Percentiles rank a stretch among this genome's conserved stretches.
These are phyloP conservation scores for Orthonyx spaldingii DNA, from an alignment of 2,113 vertebrate genomes.

Conservation along the genomic window DNA sequence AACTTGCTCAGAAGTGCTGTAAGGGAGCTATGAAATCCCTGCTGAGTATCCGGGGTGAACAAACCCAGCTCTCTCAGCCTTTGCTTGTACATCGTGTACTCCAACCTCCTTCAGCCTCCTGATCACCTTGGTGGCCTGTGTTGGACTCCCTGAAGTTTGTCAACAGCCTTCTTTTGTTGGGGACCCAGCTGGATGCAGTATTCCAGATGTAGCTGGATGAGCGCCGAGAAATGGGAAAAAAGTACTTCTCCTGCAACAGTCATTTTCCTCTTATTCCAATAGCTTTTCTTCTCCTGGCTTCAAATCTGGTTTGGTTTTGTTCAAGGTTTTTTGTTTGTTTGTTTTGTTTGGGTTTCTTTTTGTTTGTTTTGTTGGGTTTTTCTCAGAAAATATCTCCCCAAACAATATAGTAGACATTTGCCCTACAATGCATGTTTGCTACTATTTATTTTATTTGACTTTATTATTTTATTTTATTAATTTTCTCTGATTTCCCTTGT, in stretches of 20 bases:
- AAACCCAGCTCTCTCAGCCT: background rate
- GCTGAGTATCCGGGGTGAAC: background rate
- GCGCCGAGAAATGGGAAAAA: fast-evolving
- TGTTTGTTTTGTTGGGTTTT: background rate
- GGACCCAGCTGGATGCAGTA: background rate
- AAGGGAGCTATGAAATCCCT: background rate
- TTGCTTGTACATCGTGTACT: background rate
- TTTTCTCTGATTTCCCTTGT: background rate
- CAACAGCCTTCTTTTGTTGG: constrained; percentile 6
- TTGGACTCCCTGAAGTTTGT: constrained; percentile 13
- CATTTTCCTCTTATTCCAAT: background rate
- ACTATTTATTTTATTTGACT: background rate
- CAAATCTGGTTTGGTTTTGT: background rate
- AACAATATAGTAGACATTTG: background rate
- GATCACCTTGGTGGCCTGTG: background rate
- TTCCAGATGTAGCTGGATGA: background rate
- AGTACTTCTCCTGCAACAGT: background rate
- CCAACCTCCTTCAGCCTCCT: background rate
- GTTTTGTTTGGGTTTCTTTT: too few species aligned
- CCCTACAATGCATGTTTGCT: background rate
- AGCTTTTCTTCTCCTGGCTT: background rate
- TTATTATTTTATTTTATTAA: background rate
- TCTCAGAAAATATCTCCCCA: background rate
- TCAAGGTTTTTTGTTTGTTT: too few species aligned
- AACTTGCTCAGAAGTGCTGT: background rate